These are phyloP conservation scores for Parazoanthus atlanticus DNA, from an alignment of 92 coral and sea anemone genomes.

Conservation along the genomic window DNA sequence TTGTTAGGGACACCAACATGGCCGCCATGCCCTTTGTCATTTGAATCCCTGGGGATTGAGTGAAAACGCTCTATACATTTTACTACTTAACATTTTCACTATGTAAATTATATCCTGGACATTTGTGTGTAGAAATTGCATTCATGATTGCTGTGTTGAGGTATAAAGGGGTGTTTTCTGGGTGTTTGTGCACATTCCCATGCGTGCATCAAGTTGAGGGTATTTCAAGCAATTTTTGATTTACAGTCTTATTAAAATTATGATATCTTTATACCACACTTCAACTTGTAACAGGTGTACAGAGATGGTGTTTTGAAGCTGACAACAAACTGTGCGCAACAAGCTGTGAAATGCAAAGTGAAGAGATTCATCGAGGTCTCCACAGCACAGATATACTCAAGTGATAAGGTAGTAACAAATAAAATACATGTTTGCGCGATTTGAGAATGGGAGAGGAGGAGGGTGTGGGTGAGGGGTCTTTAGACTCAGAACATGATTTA, in stretches of 20 bases:
- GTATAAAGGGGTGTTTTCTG: too few species aligned
- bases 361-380: constrained; percentile 90
- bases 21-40: too few species aligned
- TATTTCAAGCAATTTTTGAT: neutral
- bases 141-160: too few species aligned
- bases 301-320: constrained; percentile 89
- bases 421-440: neutral
- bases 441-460: neutral
- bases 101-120: too few species aligned
- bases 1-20: too few species aligned
- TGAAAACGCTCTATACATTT: too few species aligned
- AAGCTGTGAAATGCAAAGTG: constrained; percentile 74
- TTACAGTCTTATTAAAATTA: too few species aligned
- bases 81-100: too few species aligned
- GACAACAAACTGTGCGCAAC: constrained; percentile 87
- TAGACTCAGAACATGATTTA: neutral
- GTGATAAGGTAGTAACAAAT: constrained; percentile 73
- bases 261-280: neutral
- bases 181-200: too few species aligned
- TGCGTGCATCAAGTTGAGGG: too few species aligned
- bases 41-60: too few species aligned
- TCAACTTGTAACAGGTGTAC: constrained; percentile 67
- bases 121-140: too few species aligned
- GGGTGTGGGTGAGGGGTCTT: neutral
- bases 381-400: constrained; percentile 89